These are phyloP conservation scores for Chunga burmeisteri DNA, from an alignment of 2,113 vertebrate genomes.

Conservation along the genomic window DNA sequence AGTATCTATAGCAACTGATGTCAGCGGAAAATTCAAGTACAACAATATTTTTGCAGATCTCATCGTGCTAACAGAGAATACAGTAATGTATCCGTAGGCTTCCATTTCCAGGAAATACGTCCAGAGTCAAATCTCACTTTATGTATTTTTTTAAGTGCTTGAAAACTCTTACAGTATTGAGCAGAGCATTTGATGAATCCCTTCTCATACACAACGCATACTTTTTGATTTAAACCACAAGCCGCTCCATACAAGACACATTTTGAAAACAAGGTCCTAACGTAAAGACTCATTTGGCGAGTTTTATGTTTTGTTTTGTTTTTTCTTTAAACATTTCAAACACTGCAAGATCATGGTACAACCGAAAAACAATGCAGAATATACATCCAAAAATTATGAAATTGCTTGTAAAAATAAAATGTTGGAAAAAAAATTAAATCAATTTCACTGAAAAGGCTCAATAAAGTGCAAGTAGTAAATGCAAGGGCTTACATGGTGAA, in stretches of 20 bases:
- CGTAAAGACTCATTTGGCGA: not conserved
- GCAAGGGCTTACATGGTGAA: not conserved
- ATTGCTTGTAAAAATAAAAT: not conserved
- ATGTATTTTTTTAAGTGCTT: not conserved
- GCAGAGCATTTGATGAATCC: not conserved
- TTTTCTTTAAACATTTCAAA: not conserved
- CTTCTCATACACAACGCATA: not conserved
- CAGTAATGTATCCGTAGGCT: not conserved
- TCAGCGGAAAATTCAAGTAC: not conserved
- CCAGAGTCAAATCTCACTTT: not conserved
- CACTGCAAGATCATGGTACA: not conserved
- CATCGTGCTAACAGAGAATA: not conserved
- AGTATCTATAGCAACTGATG: not conserved
- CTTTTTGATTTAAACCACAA: not conserved
- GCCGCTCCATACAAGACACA: fast-evolving
- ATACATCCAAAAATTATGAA: not conserved
- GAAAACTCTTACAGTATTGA: not conserved
- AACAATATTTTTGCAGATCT: not conserved
- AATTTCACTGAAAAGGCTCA: not conserved
- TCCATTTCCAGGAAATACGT: not conserved
- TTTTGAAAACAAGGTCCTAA: not conserved
- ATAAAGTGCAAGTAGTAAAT: conserved; percentile 41
- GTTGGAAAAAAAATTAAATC: not conserved
- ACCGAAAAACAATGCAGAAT: not conserved
- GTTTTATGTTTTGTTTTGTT: not conserved